Percentiles rank a stretch among this genome's conserved stretches.
Evolutionary conservation across 2,797 vertebrate genomes (phyloP).

Genomic region (Myotis pilosus): DNA sequence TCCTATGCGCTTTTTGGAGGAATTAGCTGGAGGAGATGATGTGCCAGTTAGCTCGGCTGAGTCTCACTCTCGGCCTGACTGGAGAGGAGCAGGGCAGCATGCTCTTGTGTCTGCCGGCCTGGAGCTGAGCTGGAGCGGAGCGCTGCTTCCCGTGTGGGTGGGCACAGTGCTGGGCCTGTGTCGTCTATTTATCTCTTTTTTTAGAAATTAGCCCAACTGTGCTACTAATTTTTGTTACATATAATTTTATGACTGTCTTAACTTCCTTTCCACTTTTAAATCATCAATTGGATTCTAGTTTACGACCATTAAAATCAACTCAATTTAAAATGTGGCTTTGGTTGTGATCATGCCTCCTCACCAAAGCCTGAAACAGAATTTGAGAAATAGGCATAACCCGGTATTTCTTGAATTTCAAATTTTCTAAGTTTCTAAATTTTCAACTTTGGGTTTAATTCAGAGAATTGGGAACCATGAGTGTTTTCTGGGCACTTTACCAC

Average conservation of each 20-base stretch:
- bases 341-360: background rate
- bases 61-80: background rate
- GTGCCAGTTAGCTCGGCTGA: background rate
- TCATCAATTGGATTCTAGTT: background rate
- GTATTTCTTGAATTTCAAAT: background rate
- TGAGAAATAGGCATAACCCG: background rate
- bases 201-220: background rate
- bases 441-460: background rate
- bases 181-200: background rate
- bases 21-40: background rate
- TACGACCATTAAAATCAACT: background rate
- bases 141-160: fast-evolving
- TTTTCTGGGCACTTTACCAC: background rate
- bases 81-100: background rate
- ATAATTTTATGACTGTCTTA: background rate
- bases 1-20: background rate
- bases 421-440: background rate
- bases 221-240: background rate
- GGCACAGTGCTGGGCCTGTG: too few relatives aligned
- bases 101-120: background rate
- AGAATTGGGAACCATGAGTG: background rate
- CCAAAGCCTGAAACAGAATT: background rate
- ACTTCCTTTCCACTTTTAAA: background rate
- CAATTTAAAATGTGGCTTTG: background rate
- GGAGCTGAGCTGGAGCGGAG: background rate